These are phyloP conservation scores for Dendrocincla fuliginosa DNA, from an alignment of 2,797 vertebrate species.

Conservation along the genomic window DNA sequence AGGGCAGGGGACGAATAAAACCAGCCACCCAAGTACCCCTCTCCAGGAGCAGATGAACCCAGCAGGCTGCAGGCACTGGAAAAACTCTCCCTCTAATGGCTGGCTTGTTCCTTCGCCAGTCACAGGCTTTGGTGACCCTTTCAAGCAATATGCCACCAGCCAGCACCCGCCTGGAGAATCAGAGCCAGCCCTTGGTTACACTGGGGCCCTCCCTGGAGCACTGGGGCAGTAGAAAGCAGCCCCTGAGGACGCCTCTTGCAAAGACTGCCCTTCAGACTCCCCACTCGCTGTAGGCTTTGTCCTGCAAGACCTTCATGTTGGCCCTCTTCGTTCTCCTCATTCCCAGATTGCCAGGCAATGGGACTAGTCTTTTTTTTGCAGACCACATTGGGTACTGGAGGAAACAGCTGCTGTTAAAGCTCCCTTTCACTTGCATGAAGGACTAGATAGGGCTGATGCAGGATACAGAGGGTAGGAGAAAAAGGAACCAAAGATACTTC, in stretches of 20 bases:
- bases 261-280: background rate
- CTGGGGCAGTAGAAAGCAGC: background rate
- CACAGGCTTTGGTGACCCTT: background rate
- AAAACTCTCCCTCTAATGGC: background rate
- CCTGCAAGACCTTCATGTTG: background rate
- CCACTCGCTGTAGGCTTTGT: background rate
- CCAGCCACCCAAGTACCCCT: background rate
- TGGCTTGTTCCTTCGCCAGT: background rate
- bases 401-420: background rate
- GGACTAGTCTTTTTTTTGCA: background rate
- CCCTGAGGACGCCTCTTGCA: background rate
- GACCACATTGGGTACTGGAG: background rate
- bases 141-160: background rate
- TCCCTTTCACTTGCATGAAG: background rate
- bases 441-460: background rate
- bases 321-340: background rate
- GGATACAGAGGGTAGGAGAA: background rate
- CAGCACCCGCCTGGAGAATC: background rate
- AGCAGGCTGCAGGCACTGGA: background rate
- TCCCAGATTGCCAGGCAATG: background rate
- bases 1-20: background rate
- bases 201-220: background rate
- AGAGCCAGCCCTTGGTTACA: background rate
- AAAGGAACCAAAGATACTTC: background rate
- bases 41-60: background rate